Base-by-base conservation (phyloP, 2,113 vertebrate species). In the Takifugu flavidus region DNA sequence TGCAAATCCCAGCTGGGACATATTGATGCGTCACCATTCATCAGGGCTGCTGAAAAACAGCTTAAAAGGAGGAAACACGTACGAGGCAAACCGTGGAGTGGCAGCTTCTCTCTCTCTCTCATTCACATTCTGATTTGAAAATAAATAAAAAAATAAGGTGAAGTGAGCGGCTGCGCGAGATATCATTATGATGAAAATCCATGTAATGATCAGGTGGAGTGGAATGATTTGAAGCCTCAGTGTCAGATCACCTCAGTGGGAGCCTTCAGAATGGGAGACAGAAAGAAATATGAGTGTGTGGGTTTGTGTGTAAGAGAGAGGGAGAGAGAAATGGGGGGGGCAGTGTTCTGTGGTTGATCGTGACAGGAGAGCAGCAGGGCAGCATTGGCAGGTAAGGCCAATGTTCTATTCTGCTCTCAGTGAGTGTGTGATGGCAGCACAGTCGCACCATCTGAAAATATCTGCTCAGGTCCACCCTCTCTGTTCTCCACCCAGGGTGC, bases 111-210 rank as follows among this genome's bases (percentile, higher is more conserved):
- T 39, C 34, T 39, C 34, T 39, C 8, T 11, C 34, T 39, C 31
- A 34, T 39, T 39, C 34, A 10, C 34, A 1, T 10, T 39, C 64
- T 64, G 70, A 67, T 86, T 85, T 73, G 34, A 29, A 39, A 78
- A 70, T 80, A 86, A 87, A 82, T 70, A 20, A 20, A 20, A 20
- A 20, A 20, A 20, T 20, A 20, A 20, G 20, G 20, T 74, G 82
- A 89, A 87, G 75, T 84, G 75, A 75, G 46, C 80, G 86, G 68
- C 80, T 42, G 62, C 55, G 76, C 73, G 74, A 75, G 86, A 82
- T 77, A 74, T 77, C 74, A 82, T 85, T 84, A 80, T 67, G 59
- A 69, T 66, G 4, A 63, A 86, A 86, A 87, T 88, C 80, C 80
- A 82, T 88, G 73, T 54, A 13, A 62, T 64, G 76, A 73, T 65